Conservation (phyloP, 2,113 vertebrate genomes). For the Indri indri region DNA sequence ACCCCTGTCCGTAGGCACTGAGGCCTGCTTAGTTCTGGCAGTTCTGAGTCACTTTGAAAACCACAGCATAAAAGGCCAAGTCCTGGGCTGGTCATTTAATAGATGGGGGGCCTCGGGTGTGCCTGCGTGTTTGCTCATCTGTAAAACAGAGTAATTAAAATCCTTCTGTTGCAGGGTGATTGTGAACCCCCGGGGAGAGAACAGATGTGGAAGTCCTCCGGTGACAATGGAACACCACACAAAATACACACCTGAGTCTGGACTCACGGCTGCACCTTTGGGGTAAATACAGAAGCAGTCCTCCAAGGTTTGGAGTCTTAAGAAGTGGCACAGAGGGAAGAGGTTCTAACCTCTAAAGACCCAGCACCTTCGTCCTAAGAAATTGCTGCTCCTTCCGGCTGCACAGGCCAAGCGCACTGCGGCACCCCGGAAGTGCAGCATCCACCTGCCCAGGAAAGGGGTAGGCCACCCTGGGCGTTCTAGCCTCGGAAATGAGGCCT, state of each 20-base stretch:
- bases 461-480: accelerated
- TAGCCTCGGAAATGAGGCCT: neutral
- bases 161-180: neutral
- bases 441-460: accelerated
- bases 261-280: neutral
- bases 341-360: neutral
- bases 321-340: accelerated
- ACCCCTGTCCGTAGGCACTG: too few relatives aligned
- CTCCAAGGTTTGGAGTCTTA: neutral
- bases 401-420: neutral
- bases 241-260: accelerated
- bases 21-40: neutral
- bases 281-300: accelerated
- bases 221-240: accelerated
- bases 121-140: neutral
- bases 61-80: neutral
- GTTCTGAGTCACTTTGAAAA: neutral
- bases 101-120: neutral
- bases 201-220: too few relatives aligned
- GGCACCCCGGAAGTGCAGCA: accelerated
- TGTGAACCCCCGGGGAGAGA: neutral
- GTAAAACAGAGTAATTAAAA: neutral
- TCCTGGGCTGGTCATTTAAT: neutral
- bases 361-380: neutral
- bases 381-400: too few relatives aligned